Evolutionary conservation across 2,113 vertebrate species (phyloP).

Genomic region (Vulpes ferrilata): DNA sequence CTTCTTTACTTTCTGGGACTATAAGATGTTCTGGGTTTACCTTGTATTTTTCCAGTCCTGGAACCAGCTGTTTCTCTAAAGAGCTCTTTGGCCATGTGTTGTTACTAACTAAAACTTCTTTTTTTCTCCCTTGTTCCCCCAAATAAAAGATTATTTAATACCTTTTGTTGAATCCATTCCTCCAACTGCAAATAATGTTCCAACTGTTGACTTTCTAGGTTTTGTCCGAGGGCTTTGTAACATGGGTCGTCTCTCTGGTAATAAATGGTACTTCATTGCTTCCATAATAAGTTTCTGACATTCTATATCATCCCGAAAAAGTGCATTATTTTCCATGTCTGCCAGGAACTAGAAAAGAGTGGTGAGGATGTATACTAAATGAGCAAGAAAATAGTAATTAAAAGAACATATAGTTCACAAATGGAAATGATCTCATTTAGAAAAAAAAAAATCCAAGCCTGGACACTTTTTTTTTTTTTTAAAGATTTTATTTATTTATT

Average conservation of each 20-base stretch:
- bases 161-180: slow-evolving; percentile 99
- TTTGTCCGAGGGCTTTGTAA: slow-evolving; percentile 98
- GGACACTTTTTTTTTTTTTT: background rate
- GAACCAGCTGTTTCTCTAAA: slow-evolving; percentile 41
- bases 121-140: background rate
- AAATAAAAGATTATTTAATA: slow-evolving; percentile 73
- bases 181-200: slow-evolving; percentile 96
- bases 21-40: background rate
- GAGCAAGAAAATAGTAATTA: slow-evolving; percentile 54
- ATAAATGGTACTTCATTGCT: slow-evolving; percentile 99
- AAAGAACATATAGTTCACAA: slow-evolving; percentile 3
- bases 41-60: background rate
- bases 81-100: background rate
- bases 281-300: slow-evolving; percentile 99
- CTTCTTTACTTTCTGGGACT: background rate
- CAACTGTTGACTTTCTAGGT: slow-evolving; percentile 97
- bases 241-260: slow-evolving; percentile 96
- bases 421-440: background rate
- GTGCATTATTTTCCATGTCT: slow-evolving; percentile 95
- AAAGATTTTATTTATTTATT: too few species aligned
- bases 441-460: background rate
- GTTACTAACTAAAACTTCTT: background rate
- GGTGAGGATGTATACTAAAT: slow-evolving; percentile 22
- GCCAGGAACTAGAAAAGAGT: slow-evolving; percentile 93
- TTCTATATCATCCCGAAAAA: slow-evolving; percentile 96